Base-by-base conservation (phyloP, 2,888 invertebrate genomes). In the Macroteleia sp. region DNA sequence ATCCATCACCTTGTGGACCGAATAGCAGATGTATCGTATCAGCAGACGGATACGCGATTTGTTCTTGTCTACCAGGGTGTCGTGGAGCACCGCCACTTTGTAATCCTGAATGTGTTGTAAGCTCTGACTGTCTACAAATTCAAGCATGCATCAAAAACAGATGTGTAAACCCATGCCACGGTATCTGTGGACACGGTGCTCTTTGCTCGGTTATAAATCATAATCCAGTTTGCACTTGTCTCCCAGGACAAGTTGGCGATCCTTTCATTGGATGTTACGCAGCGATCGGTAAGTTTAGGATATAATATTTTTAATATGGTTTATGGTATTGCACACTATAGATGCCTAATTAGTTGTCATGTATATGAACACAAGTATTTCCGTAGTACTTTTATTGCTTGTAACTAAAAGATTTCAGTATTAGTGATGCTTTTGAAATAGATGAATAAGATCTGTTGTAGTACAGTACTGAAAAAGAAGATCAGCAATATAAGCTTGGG, bases 141-240 rank as follows among this genome's bases (percentile, higher is more conserved):
- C 94, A 94, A 88, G 95, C 96, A 16, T 97, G 97, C 86, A 93
- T 96, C 36, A 96, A 95, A 88, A 95, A 95, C 88, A 95, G 94
- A 89, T 97, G 97, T 90, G 92, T 94, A 0, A 95, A 97, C 92
- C 96, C 97, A n/a, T 97, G 97, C 85, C 95, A 94, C 16, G 96
- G 96, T 44, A 95, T 95, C 71, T 97, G 97, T 89, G 97, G 97
- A 14, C 91, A 94, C 1, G 94, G 94, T 69, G 96, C 97, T 0
- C 92, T 94, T 36, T 97, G 97, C 88, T 93, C 94, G 50, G 96
- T 96, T 0, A 93, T 96, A 20, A 96, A 96, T 88, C 97, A 97
- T 88, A 96, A 96, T 90, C 97, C 97, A 2, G 95, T 97, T 81
- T 97, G 97, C 87, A 95, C 94, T 80, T 97, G 97, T 89, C 94